Percentiles rank a stretch among this genome's conserved stretches.
phyloP scores from a whole-genome alignment of 2,797 vertebrate species.

The Phylloscopus collybita region DNA sequence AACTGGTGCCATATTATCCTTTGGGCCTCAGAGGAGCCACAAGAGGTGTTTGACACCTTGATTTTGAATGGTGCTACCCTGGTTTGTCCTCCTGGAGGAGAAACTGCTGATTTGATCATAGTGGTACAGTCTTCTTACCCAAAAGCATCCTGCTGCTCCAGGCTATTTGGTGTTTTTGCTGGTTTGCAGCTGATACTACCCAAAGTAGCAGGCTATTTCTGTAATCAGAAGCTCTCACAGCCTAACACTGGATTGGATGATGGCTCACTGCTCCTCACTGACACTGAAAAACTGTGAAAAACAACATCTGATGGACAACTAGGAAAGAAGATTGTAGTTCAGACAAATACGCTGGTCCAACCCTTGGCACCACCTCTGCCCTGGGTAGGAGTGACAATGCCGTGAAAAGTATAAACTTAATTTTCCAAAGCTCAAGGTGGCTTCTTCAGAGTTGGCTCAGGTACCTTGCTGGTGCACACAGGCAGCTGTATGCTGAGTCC shows the following conservation, averaged over 20 bases:
- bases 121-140: background rate
- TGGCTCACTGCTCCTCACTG: background rate
- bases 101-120: background rate
- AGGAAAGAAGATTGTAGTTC: background rate
- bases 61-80: background rate
- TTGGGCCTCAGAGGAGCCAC: background rate
- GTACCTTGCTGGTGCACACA: background rate
- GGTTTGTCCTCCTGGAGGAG: background rate
- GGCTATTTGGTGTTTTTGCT: background rate
- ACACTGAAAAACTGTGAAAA: background rate
- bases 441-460: background rate
- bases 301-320: background rate
- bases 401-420: background rate
- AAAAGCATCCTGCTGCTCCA: background rate
- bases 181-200: background rate
- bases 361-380: background rate
- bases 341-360: background rate
- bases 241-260: rapidly evolving
- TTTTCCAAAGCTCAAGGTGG: background rate
- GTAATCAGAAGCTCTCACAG: background rate
- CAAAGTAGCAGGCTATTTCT: background rate
- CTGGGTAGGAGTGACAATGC: no score
- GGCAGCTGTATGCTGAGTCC: background rate
- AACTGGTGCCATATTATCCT: background rate
- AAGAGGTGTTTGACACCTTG: background rate